These are phyloP conservation scores for Drosophila melanocephala DNA, from an alignment of 2,888 invertebrate genomes.

Conservation along the genomic window DNA sequence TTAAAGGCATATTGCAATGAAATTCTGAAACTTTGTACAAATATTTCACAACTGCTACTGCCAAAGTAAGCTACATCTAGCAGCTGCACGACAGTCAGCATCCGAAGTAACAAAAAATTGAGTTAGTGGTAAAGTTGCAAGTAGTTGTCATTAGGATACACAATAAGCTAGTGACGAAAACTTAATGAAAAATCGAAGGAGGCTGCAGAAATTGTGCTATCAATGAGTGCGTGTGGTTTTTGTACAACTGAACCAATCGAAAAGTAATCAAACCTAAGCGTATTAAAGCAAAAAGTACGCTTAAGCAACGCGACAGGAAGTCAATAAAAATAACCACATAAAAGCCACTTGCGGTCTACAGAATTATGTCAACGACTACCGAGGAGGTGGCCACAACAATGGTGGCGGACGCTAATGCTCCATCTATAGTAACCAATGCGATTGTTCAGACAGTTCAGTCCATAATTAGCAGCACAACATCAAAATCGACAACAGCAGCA, in stretches of 20 bases:
- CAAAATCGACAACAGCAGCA: constrained; percentile 41
- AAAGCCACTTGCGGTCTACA: constrained; percentile 70
- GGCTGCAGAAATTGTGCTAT: constrained; percentile 18
- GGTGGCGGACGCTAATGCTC: constrained; percentile 26
- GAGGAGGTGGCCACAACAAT: constrained; percentile 28
- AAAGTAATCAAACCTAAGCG: constrained; percentile 71
- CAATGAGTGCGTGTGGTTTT: constrained; percentile 27
- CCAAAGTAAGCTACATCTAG: not conserved
- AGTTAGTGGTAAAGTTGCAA: constrained; percentile 24
- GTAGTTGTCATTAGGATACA: constrained; percentile 34
- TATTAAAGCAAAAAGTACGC: constrained; percentile 56
- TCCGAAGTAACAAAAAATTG: constrained; percentile 9
- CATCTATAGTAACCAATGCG: constrained; percentile 44
- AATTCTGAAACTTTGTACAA: not conserved
- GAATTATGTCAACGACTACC: constrained; percentile 68
- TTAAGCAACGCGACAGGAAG: constrained; percentile 66
- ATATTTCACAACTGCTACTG: not conserved
- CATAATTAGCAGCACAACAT: constrained; percentile 74
- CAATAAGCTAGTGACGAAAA: constrained; percentile 26
- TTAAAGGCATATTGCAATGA: not conserved
- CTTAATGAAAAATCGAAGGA: constrained; percentile 62
- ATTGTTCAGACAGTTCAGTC: constrained; percentile 69
- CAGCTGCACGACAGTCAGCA: not conserved
- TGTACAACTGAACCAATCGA: constrained; percentile 55
- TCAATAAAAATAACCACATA: constrained; percentile 75